A percentile compares a stretch with the other conserved stretches of the same genome.
phyloP scores from a whole-genome alignment of 2,888 invertebrate genomes.

The Acrocera orbiculus region DNA sequence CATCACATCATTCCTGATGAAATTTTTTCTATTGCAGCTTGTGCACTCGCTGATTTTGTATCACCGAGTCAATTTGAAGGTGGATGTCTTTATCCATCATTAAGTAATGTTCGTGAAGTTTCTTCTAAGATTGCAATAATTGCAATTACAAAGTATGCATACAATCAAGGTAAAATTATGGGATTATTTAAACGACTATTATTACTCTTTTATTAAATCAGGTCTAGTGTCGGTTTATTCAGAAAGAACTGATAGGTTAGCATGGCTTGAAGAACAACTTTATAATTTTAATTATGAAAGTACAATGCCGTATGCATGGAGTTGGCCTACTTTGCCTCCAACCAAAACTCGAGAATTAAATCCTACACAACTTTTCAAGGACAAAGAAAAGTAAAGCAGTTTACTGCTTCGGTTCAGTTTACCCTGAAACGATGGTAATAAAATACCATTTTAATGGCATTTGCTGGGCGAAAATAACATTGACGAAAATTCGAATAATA shows the following conservation, averaged over 20 bases:
- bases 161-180: conserved; percentile 51
- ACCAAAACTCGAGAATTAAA: conserved; percentile 27
- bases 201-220: no score
- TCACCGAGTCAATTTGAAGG: conserved; percentile 59
- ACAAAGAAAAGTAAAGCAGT: no score
- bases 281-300: conserved; percentile 64
- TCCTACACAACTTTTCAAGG: conserved; percentile 22
- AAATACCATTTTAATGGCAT: no score
- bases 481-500: no score
- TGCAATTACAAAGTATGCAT: conserved; percentile 74
- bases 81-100: conserved; percentile 87
- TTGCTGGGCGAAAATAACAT: no score
- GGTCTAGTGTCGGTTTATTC: conserved; percentile 74
- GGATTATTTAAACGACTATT: no score
- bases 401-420: no score
- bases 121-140: conserved; percentile 83
- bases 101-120: conserved; percentile 65
- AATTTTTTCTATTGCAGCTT: conserved; percentile 88
- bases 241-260: conserved; percentile 56
- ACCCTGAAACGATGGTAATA: no score
- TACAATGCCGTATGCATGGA: conserved; percentile 53
- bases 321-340: conserved; percentile 35
- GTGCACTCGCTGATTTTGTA: conserved; percentile 66
- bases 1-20: conserved; percentile 88
- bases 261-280: conserved; percentile 53